Conservation (phyloP, 2,113 vertebrate species). For the Macaca fascicularis region T2T-MFA8v1.1 NC_088376.1:74855501-74856000, state of each 20-base stretch:
- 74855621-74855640: neutral
- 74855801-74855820: neutral
- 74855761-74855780: conserved; percentile 4
- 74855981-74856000: conserved; percentile 48
- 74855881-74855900: conserved; percentile 11
- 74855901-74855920: conserved; percentile 41
- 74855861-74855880: neutral
- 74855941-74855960: conserved; percentile 11
- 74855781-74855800: neutral
- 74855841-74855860: neutral
- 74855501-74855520: neutral
- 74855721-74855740: neutral
- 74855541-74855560: neutral
- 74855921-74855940: conserved; percentile 9
- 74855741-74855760: neutral
- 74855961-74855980: conserved; percentile 39
- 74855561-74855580: neutral
- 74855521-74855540: neutral
- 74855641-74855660: accelerated
- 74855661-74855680: neutral
- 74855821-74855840: neutral
- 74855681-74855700: neutral
- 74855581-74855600: accelerated
- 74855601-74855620: neutral
- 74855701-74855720: neutral